A percentile compares a stretch with the other conserved stretches of the same genome.
Evolutionary conservation across 2,797 vertebrate species (phyloP).

Genomic region (Crypturellus tataupa): DNA sequence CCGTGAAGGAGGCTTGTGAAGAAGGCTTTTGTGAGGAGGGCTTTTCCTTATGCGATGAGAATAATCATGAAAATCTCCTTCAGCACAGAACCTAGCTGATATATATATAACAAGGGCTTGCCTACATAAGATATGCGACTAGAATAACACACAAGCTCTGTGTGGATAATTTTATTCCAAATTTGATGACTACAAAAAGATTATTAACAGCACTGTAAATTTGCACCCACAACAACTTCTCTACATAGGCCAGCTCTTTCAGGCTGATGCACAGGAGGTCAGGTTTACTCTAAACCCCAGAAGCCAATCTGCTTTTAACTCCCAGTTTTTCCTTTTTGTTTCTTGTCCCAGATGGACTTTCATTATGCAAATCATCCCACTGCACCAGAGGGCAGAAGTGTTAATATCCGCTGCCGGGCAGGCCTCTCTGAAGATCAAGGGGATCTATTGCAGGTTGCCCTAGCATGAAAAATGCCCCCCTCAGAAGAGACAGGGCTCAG

Average conservation of each 20-base stretch:
- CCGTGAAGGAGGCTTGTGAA: too few relatives aligned
- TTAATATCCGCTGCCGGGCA: slow-evolving; percentile 56
- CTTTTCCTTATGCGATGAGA: neutral
- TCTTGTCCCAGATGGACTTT: slow-evolving; percentile 31
- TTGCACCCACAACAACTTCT: neutral
- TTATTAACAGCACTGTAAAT: slow-evolving; percentile 21
- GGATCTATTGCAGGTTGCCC: slow-evolving; percentile 55
- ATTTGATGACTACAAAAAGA: neutral
- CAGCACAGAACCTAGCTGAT: neutral
- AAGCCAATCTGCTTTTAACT: slow-evolving; percentile 44
- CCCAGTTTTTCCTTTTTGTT: slow-evolving; percentile 7
- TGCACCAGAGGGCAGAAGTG: slow-evolving; percentile 28
- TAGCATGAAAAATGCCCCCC: slow-evolving; percentile 65
- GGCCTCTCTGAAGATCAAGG: slow-evolving; percentile 62
- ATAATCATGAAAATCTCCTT: slow-evolving; percentile 1
- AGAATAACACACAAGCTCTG: neutral
- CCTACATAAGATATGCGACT: neutral
- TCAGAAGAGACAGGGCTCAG: slow-evolving; percentile 51
- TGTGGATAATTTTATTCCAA: neutral
- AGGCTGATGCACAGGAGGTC: neutral
- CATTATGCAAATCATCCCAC: slow-evolving; percentile 59
- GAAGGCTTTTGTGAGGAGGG: neutral
- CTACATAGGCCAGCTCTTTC: neutral
- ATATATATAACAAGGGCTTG: neutral
- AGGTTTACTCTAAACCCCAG: neutral